phyloP scores from a whole-genome alignment of 2,888 invertebrate genomes.

The Nycteola revayana region DNA sequence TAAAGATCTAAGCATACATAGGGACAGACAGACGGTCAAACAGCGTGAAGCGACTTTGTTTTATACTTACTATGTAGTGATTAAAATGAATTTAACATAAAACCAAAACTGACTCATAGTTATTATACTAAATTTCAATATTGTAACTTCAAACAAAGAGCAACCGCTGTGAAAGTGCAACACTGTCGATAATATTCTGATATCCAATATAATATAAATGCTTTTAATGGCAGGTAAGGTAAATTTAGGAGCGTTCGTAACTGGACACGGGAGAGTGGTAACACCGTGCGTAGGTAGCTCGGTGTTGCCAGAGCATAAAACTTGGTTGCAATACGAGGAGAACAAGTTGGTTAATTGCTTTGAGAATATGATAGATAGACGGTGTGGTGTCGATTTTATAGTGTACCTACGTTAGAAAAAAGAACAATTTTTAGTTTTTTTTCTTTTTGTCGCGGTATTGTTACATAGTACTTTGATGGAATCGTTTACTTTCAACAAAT shows the following conservation, averaged over 20 bases:
- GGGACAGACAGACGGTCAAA: no score
- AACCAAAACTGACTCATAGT: no score
- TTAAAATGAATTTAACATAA: no score
- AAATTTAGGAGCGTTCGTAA: constrained; percentile 79
- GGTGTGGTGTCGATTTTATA: not conserved
- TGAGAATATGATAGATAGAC: constrained; percentile 6
- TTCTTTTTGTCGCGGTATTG: no score
- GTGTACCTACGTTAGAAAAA: no score
- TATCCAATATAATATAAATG: constrained; percentile 76
- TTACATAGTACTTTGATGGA: no score
- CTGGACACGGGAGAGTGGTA: constrained; percentile 56
- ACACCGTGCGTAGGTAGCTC: constrained; percentile 66
- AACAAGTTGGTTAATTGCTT: constrained; percentile 18
- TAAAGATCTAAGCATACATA: no score
- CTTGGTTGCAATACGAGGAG: constrained; percentile 30
- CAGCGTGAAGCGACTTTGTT: no score
- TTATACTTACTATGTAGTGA: no score
- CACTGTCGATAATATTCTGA: constrained; percentile 63
- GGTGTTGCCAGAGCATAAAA: constrained; percentile 49
- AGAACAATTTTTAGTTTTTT: no score
- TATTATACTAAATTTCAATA: no score
- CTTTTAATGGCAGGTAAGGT: constrained; percentile 79
- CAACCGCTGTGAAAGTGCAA: constrained; percentile 30
- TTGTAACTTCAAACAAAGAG: constrained; percentile 25
- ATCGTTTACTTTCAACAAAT: no score